Base-by-base conservation (phyloP, 2,797 vertebrate genomes). In the Sparidentex hasta region DNA sequence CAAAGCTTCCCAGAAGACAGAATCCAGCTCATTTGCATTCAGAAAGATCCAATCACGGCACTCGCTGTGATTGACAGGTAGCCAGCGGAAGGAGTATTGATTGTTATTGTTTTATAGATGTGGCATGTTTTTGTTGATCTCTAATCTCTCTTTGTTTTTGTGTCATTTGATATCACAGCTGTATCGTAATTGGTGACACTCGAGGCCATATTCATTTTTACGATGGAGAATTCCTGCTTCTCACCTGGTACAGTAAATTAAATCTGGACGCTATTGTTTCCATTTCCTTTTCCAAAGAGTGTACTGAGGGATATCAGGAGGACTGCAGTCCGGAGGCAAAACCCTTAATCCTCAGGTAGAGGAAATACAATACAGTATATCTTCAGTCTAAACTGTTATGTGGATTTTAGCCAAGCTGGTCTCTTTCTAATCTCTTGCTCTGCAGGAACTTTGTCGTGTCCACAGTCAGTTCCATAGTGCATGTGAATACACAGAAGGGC, bases 391-490 rank as follows among this genome's bases (percentile, higher is more conserved):
- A 48, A 62, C 11, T 71, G 46, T 54, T 78, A 12, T 56, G 25
- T 52, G 23, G 23, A 67, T 87, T 46, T 51, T 18, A 43, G 9
- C 17, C 20, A 56, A 64, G 41, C 29, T 65, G 27, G 46, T 12
- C 11, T 74, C 7, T 50, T 14, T 55, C 17, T 27, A 20, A 56
- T 2, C 2, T 78, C 38, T 82, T 84, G 79, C 67, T 70, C 73
- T 89, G 66, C 92, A 99, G 98, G 92, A 97, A 98, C 93, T 94
- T 98, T 82, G 92, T 99, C 77, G 91, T 98, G 18, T 96, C 96
- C 27, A 97, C 97, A 1, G 78, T 87, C 23, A 95, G 93, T 21
- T 96, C 96, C 29, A 85, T 87, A 0, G 81, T 97, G 23, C 96
- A 93, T 59, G 87, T 99, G 76, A 94, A 94, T 25, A 70, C 93